Evolutionary conservation across 1,140 invertebrate genomes (phyloP).

Genomic region (Brachionus plicatilis): DNA sequence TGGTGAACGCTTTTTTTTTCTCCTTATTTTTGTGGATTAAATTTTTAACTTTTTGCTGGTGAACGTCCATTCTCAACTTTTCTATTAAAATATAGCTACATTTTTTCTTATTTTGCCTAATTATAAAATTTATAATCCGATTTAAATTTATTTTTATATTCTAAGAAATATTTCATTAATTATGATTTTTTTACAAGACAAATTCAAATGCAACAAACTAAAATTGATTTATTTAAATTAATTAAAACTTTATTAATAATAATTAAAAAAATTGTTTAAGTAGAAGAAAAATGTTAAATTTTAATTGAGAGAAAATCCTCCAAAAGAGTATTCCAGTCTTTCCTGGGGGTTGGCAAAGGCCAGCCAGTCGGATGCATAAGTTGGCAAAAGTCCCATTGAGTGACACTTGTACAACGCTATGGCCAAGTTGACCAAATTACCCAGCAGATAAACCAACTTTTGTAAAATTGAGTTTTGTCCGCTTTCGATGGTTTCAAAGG

Average conservation of each 20-base stretch:
- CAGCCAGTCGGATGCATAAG: conserved; percentile 95
- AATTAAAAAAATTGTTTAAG: not conserved
- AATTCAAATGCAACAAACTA: not conserved
- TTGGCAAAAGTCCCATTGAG: conserved; percentile 93
- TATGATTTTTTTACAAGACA: conserved; percentile 1
- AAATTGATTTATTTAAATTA: not conserved
- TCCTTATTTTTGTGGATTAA: not conserved
- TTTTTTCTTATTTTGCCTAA: not conserved
- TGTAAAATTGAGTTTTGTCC: conserved; percentile 77
- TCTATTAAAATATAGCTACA: not conserved
- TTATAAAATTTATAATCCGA: not conserved
- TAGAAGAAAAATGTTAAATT: not conserved
- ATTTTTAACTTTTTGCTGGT: conserved; percentile 12
- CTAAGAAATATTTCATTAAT: not conserved
- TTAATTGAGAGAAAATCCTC: conserved; percentile 21
- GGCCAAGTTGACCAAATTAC: conserved; percentile 84
- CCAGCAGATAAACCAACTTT: conserved; percentile 88
- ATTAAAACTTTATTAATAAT: not conserved
- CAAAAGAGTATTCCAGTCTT: conserved; percentile 37
- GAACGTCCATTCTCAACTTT: not conserved
- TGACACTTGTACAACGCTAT: conserved; percentile 96
- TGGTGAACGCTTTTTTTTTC: not conserved
- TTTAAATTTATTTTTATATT: not conserved
- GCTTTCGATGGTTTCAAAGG: conserved; percentile 27
- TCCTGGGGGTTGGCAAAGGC: conserved; percentile 37